A percentile compares a stretch with the other conserved stretches of the same genome.
Conservation (phyloP, 92 coral and sea anemone genomes). For the Montipora capitata region DNA sequence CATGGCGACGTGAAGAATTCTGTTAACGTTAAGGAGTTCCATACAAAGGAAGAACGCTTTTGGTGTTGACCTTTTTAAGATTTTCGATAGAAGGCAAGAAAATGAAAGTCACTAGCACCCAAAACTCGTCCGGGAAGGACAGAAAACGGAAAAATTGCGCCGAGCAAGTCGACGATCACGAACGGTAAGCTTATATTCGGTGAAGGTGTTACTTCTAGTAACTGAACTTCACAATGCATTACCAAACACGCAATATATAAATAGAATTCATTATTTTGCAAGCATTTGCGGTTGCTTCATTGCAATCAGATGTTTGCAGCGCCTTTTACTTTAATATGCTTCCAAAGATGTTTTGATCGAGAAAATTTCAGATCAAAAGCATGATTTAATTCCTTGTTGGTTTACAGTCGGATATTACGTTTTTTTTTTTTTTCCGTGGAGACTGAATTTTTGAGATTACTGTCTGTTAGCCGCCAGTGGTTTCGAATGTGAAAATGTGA, state of each 20-base stretch:
- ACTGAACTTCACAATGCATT: conserved; percentile 47
- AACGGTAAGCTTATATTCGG: conserved; percentile 24
- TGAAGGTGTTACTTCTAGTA: conserved; percentile 40
- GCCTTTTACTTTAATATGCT: not conserved
- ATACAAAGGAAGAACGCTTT: not conserved
- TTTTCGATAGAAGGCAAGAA: not conserved
- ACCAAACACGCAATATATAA: conserved; percentile 39
- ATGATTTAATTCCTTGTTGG: not conserved
- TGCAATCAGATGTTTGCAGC: not conserved
- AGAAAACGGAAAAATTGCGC: conserved; percentile 36
- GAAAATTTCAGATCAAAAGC: not conserved
- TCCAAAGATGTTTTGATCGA: not conserved
- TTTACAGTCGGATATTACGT: not conserved
- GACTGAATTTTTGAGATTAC: conserved; percentile 5
- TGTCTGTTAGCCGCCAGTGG: not conserved
- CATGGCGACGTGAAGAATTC: conserved; percentile 60
- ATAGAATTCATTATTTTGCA: conserved; percentile 34
- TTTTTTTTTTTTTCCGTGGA: not conserved
- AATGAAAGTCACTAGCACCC: conserved; percentile 36
- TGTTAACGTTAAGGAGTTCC: conserved; percentile 4
- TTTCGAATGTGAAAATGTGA: not conserved
- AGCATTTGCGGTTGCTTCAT: conserved; percentile 24
- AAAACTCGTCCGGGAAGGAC: conserved; percentile 28
- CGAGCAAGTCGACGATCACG: conserved; percentile 30
- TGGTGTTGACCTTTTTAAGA: not conserved